phyloP scores from a whole-genome alignment of 2,888 invertebrate genomes.

The Schrankia costaestrigalis region DNA sequence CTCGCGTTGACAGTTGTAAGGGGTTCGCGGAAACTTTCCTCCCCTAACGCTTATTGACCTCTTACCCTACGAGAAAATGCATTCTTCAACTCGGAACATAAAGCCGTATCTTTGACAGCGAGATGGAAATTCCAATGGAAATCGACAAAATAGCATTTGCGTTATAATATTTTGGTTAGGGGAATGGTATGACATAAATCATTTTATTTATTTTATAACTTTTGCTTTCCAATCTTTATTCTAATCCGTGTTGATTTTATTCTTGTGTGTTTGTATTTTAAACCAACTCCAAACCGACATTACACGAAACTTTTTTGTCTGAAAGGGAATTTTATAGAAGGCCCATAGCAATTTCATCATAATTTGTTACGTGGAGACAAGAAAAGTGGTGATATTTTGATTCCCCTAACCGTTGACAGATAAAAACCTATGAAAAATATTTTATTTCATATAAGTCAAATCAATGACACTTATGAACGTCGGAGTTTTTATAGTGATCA shows the following conservation, averaged over 20 bases:
- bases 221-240: conserved; percentile 15
- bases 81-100: conserved; percentile 50
- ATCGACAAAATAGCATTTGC: conserved; percentile 49
- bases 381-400: too few species aligned
- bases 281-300: conserved; percentile 5
- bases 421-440: too few species aligned
- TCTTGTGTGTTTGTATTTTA: conserved; percentile 4
- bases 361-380: too few species aligned
- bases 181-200: conserved; percentile 35
- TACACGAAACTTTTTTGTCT: too few species aligned
- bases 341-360: too few species aligned
- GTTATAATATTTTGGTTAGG: conserved; percentile 40
- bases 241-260: conserved; percentile 13
- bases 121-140: conserved; percentile 52
- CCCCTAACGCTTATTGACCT: conserved; percentile 67
- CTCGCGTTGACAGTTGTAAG: conserved; percentile 68
- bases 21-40: conserved; percentile 52
- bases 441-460: too few species aligned
- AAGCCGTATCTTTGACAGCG: conserved; percentile 46
- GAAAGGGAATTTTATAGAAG: too few species aligned
- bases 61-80: conserved; percentile 59
- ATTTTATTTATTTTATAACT: conserved; percentile 28
- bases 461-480: too few species aligned
- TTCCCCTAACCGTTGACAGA: too few species aligned
- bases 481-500: too few species aligned